These are phyloP conservation scores for Amphimallon solstitiale DNA, from an alignment of 2,888 invertebrate species.

Conservation along the genomic window DNA sequence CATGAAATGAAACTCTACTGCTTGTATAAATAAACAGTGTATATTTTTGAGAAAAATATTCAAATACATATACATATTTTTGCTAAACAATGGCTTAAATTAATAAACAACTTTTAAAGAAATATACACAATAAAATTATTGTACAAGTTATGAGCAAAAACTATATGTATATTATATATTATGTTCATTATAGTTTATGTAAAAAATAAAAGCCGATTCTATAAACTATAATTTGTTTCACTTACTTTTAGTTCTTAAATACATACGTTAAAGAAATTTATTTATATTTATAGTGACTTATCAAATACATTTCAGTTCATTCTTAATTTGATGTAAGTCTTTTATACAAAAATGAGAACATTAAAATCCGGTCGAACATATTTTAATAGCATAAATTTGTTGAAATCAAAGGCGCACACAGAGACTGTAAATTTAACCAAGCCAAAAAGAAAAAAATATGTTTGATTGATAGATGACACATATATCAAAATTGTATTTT, in stretches of 20 bases:
- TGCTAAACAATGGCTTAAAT: constrained; percentile 1
- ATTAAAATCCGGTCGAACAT: too few relatives aligned
- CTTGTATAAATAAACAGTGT: constrained; percentile 49
- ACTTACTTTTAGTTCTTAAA: background rate
- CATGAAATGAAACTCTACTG: too few relatives aligned
- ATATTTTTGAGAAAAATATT: constrained; percentile 42
- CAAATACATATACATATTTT: constrained; percentile 12
- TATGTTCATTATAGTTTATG: constrained; percentile 18
- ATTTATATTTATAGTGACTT: too few relatives aligned
- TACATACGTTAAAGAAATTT: background rate
- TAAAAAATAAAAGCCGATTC: constrained; percentile 33
- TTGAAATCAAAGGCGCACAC: too few relatives aligned
- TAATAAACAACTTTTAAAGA: constrained; percentile 1
- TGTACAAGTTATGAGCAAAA: constrained; percentile 30
- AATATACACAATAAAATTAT: constrained; percentile 21
- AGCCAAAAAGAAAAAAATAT: background rate
- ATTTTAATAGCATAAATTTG: too few relatives aligned
- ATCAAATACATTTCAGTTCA: too few relatives aligned
- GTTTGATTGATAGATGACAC: background rate
- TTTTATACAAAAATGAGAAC: too few relatives aligned
- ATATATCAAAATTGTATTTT: background rate
- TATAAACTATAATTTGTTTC: constrained; percentile 18
- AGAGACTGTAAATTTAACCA: too few relatives aligned
- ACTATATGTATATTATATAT: constrained; percentile 10
- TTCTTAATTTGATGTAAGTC: too few relatives aligned